Base-by-base conservation (phyloP, 2,113 vertebrate species). In the Ranitomeya variabilis region DNA sequence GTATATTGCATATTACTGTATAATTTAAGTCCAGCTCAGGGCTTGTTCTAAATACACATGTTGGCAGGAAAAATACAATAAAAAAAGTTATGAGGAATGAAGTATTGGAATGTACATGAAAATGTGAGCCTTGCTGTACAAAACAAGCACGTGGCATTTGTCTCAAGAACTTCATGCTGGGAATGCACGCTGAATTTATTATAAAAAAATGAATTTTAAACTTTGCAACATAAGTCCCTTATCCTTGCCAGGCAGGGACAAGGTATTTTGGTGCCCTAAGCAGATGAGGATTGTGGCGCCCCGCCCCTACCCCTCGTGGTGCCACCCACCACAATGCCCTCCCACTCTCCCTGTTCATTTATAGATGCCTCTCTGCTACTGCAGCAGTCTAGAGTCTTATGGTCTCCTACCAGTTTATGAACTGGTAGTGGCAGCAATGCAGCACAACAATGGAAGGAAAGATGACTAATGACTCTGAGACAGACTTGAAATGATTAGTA, bases 71-170 rank as follows among this genome's bases (percentile, higher is more conserved):
- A 83, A 54, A 9, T 23, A 16, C 37, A 19, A 83, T 69, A 83
- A 83, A 67, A 45, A 67, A 15, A 67, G 19, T 83, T 83, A 83
- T 69, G 62, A 83, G 81, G 69, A 69, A 54, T 69, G 31, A 83
- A 67, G 23, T 83, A 83, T 67, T 64, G 37, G 45, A 62, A 83
- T 83, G 81, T 83, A 15, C 45, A 83, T 62, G 81, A 83, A 83
- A 83, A 83, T 69, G 16, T 83, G 81, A 66, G 51, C 37, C 26
- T 64, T 80, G 21, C n/a, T 59, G 78, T 59, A 11, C n/a, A 31
- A 80, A 80, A 16, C 16, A 51, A n/a, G 60, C 60, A 67, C 45
- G 62, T 83, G 62, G 51, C 45, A 81, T 62, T 23, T 12, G 80
- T 37, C 57, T 60, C 8, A 67, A 26, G 14, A 16, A 52, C 45